These are phyloP conservation scores for Agapornis roseicollis DNA, from an alignment of 2,113 vertebrate species.

Conservation along the genomic window DNA sequence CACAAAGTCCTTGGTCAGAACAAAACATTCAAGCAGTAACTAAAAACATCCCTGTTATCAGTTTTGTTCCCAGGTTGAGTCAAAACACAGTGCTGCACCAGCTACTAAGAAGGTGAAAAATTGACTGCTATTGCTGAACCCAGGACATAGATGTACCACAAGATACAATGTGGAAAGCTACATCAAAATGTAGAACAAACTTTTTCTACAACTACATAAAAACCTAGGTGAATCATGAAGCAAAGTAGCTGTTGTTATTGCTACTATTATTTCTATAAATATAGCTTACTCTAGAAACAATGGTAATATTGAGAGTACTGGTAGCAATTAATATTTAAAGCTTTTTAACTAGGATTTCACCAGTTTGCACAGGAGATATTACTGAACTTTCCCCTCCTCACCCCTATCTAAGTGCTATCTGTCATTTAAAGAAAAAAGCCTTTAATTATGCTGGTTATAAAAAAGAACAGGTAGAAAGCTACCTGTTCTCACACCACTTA, in stretches of 20 bases:
- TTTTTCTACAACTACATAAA: background rate
- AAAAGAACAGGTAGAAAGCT: background rate
- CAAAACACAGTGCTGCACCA: too few relatives aligned
- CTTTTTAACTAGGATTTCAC: background rate
- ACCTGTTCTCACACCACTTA: background rate
- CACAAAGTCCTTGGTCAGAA: too few relatives aligned
- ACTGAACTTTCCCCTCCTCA: background rate
- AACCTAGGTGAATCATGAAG: background rate
- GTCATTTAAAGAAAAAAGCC: background rate
- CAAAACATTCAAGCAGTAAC: too few relatives aligned
- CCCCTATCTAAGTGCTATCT: background rate
- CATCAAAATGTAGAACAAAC: background rate
- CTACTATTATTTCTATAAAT: background rate
- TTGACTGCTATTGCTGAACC: too few relatives aligned
- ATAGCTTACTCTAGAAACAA: background rate
- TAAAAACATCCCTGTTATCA: too few relatives aligned
- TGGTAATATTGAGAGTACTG: background rate
- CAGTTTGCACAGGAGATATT: background rate
- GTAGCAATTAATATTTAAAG: background rate
- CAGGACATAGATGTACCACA: too few relatives aligned
- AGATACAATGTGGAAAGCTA: background rate
- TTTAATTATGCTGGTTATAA: background rate
- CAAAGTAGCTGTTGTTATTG: background rate
- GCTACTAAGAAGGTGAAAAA: too few relatives aligned
- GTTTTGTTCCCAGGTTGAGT: too few relatives aligned